Base-by-base conservation (phyloP, 2,888 invertebrate genomes). In the Drosophila pullipes region DNA sequence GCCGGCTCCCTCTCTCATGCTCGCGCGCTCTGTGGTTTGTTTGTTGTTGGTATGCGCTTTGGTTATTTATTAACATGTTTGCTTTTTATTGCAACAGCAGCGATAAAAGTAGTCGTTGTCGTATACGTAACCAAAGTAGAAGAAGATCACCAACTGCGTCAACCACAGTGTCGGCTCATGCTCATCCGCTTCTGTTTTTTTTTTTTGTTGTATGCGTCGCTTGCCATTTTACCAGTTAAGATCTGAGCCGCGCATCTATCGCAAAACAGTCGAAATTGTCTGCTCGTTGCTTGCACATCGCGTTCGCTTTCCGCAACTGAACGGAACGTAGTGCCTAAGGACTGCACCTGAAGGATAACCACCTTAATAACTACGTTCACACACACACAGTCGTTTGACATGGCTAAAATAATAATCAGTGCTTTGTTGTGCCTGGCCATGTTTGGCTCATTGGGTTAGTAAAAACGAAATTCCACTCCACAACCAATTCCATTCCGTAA, bases 381-480 rank as follows among this genome's bases (percentile, higher is more conserved):
- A 69, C 50, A 70, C 37, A 69, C 41, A 61, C 33, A 66, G 4
- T 41, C 39, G 33, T 53, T 28, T 13, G 68, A 69, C 57, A 92
- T 92, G 92, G 82, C 83, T 63, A 90, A 92, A 78, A 85, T 88
- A 72, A 63, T 90, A 28, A 83, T 91, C 76, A 91, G 89, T 91
- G 91, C 87, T 83, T 78, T 90, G 49, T 55, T 92, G 82, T 92
- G 91, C 76, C 64, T 92, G 44, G 91, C 92, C 87, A 83, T 91
- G 85, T 91, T 90, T 81, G 91, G 92, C 85, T 82, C 92, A 28
- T 67, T 91, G 82, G 92, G 92, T 92, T 91, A 92, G 92, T 92
- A 91, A 53, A 65, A 57, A 37, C 4, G 3, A n/a, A 53, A 63
- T 53, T 66, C n/a, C 18, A 62, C 44, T 37, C 18, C 25, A 61